Evolutionary conservation across 2,113 vertebrate species (phyloP).

Genomic region (Epinephelus lanceolatus): DNA sequence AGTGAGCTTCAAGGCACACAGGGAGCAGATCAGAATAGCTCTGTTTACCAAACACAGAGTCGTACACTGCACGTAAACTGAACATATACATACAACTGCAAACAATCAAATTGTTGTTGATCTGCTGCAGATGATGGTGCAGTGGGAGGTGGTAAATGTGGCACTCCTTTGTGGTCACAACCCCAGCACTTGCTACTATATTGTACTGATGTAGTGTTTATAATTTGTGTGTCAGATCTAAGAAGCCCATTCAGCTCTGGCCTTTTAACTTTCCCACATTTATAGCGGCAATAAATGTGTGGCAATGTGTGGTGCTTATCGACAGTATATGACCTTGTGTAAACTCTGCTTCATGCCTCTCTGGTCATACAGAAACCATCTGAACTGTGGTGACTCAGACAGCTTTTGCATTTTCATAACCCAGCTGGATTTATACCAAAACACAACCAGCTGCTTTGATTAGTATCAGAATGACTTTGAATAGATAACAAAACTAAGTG

Average conservation of each 20-base stretch:
- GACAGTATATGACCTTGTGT: slow-evolving; percentile 7
- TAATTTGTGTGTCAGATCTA: slow-evolving; percentile 19
- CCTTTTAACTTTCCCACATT: slow-evolving; percentile 32
- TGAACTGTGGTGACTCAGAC: not conserved
- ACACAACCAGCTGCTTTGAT: slow-evolving; percentile 30
- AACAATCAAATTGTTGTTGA: not conserved
- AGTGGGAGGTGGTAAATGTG: not conserved
- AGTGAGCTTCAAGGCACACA: not conserved
- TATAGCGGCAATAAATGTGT: slow-evolving; percentile 48
- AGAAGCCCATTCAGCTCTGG: not conserved
- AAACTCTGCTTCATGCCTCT: slow-evolving; percentile 1
- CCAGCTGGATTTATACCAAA: slow-evolving; percentile 2
- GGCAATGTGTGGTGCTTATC: slow-evolving; percentile 22
- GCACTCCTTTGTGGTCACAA: not conserved
- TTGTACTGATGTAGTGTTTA: not conserved
- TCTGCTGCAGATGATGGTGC: not conserved
- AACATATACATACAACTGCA: not conserved
- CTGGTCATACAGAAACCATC: slow-evolving; percentile 6
- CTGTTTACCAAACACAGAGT: not conserved
- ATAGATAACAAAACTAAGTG: not conserved
- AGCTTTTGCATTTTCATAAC: not conserved
- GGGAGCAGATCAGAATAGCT: not conserved
- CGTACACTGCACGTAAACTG: not conserved
- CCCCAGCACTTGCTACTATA: not conserved
- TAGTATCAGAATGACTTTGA: slow-evolving; percentile 9